These are phyloP conservation scores for Rhinophrynus dorsalis DNA, from an alignment of 2,797 vertebrate species.

Conservation along the genomic window DNA sequence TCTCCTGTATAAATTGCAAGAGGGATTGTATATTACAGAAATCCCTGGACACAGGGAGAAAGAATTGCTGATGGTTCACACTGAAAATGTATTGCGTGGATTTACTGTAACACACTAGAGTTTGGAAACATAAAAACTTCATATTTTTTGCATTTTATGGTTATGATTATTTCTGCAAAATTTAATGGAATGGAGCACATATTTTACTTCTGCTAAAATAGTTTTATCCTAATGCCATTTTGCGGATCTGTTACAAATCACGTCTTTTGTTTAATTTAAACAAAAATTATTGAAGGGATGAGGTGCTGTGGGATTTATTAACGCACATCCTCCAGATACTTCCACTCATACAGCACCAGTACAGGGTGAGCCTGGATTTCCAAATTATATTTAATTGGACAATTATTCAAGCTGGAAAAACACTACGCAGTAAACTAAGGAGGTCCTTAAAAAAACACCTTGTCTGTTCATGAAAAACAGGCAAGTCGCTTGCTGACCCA, in stretches of 20 bases:
- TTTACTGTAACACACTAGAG: background rate
- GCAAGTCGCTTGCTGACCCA: conserved; percentile 96
- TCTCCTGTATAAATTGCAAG: background rate
- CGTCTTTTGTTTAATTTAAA: conserved; percentile 79
- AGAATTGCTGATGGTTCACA: conserved; percentile 46
- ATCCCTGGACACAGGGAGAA: conserved; percentile 25
- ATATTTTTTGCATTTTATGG: conserved; percentile 1
- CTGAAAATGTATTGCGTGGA: background rate
- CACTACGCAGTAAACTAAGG: conserved; percentile 92
- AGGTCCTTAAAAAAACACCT: conserved; percentile 97
- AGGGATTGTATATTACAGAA: conserved; percentile 34
- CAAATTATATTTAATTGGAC: conserved; percentile 99
- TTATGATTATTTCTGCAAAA: conserved; percentile 49
- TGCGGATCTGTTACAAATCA: conserved; percentile 62
- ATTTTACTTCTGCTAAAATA: conserved; percentile 65
- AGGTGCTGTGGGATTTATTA: conserved; percentile 99
- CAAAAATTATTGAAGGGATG: conserved; percentile 80
- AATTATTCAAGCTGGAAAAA: conserved; percentile 99
- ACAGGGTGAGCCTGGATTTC: conserved; percentile 88
- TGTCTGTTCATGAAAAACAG: conserved; percentile 98
- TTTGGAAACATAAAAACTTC: conserved; percentile 15
- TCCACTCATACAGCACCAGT: conserved; percentile 85
- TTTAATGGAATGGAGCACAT: conserved; percentile 55
- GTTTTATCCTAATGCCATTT: conserved; percentile 63
- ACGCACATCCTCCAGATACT: conserved; percentile 87